Evolutionary conservation across 2,797 vertebrate species (phyloP), one percentile per base, ranked within the genome.

Genomic region (Holocentrus rufus): DNA sequence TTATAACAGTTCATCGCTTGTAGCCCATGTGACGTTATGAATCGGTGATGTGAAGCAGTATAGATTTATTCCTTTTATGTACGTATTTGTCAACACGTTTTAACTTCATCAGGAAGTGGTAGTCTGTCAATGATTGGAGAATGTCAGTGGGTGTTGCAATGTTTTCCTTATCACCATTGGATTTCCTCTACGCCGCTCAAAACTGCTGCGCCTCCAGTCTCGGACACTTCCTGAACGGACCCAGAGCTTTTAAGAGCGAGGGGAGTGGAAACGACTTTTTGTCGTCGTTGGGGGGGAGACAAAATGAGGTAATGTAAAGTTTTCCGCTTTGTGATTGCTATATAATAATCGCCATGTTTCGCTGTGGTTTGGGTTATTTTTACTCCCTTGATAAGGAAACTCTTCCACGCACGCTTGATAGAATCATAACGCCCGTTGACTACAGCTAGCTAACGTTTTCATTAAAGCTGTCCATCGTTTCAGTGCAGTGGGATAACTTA

Each of bases 101-200:
- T 30, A 57, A 31, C 25, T 78, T 56, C 47, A 57, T 9, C 85
- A 73, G 89, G 87, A 91, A 91, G 89, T 69, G 77, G 23, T 59
- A 71, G 39, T 64, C 79, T 69, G 86, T 84, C 78, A 74, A 65
- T 90, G 89, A 91, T 93, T 91, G 90, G 90, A 92, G 87, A 88
- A 91, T 91, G 90, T 89, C 81, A 81, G 84, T 85, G 86, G 90
- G 90, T 82, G 91, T 91, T 74, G 46, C 84, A 53, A n/a, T 72
- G 65, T 85, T 87, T 90, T 85, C 80, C 88, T 85, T 89, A 84
- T 89, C 83, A 59, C 69, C 81, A 93, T 92, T 94, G 91, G 93
- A 77, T 82, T 86, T 89, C 83, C 85, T 77, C 67, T 78, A 76
- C 83, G 93, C 90, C 90, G 85, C 65, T 94, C 89, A 92, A 50